Conservation (phyloP, 1,140 invertebrate species). For the Drosophila parvula region DNA sequence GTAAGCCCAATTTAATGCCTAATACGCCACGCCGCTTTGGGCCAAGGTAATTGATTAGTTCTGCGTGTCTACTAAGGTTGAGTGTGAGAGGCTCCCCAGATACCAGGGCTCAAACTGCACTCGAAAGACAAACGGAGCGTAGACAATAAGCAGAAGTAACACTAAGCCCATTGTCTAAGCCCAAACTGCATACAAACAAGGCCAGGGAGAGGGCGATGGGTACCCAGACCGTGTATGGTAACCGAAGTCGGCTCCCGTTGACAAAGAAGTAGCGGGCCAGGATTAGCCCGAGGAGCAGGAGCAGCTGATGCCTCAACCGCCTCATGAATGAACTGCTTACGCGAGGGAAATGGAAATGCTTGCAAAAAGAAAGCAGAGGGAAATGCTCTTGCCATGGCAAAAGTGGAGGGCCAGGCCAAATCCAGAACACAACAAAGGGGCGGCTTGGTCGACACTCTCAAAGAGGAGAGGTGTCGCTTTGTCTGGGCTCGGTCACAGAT, state of each 20-base stretch:
- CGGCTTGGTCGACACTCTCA: conserved; percentile 57
- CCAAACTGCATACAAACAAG: conserved; percentile 77
- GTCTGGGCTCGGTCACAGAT: conserved; percentile 59
- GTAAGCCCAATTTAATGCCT: conserved; percentile 1
- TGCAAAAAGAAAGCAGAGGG: conserved; percentile 49
- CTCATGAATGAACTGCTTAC: conserved; percentile 66
- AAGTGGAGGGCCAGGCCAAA: conserved; percentile 28
- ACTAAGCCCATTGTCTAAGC: conserved; percentile 76
- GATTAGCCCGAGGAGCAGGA: conserved; percentile 58
- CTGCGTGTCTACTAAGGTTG: background rate
- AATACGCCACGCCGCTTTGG: background rate
- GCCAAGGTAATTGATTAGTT: conserved; percentile 59
- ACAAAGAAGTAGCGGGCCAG: conserved; percentile 45
- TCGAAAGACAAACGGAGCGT: conserved; percentile 75
- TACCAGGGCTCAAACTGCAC: conserved; percentile 48
- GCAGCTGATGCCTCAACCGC: conserved; percentile 59
- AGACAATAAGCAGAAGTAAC: conserved; percentile 77
- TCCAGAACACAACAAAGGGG: conserved; percentile 45
- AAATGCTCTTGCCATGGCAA: conserved; percentile 21
- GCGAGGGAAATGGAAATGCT: conserved; percentile 32
- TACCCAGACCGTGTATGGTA: conserved; percentile 25
- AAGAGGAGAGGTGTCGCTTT: conserved; percentile 78
- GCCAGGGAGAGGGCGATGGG: conserved; percentile 8
- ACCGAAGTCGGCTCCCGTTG: conserved; percentile 44
- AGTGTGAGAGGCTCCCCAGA: background rate